phyloP scores from a whole-genome alignment of 2,797 vertebrate genomes.

The Heliangelus exortis region DNA sequence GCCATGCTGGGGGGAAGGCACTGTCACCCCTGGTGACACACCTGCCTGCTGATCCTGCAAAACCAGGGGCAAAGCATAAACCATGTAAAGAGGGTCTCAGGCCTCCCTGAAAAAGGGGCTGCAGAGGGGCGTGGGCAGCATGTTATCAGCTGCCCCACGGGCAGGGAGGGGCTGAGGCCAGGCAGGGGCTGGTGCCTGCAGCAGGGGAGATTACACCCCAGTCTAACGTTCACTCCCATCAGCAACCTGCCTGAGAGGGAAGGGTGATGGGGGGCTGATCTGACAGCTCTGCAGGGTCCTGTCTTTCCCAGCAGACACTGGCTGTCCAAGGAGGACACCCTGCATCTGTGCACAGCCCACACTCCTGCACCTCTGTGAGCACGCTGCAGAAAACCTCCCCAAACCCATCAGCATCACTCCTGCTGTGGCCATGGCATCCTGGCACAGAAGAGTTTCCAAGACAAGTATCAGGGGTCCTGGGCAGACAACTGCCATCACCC shows the following conservation, averaged over 20 bases:
- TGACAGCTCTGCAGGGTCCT: not conserved
- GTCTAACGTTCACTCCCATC: not conserved
- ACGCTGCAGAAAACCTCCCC: rapidly evolving
- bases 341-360: rapidly evolving
- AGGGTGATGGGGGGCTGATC: rapidly evolving
- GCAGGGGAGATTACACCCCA: not conserved
- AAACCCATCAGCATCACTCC: not conserved
- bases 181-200: not conserved
- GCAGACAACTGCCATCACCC: not conserved
- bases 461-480: not conserved
- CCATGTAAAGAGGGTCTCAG: not conserved
- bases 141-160: not conserved
- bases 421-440: not conserved
- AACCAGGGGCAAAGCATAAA: not conserved
- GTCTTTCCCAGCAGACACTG: rapidly evolving
- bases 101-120: not conserved
- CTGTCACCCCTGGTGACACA: rapidly evolving
- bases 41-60: not conserved
- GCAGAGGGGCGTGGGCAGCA: not conserved
- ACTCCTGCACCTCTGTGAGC: rapidly evolving
- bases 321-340: no score
- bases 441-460: not conserved
- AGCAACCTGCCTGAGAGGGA: not conserved
- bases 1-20: not conserved
- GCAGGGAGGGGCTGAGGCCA: not conserved